These are phyloP conservation scores for Coenobita brevimanus DNA, from an alignment of 1,140 invertebrate species.

Conservation along the genomic window DNA sequence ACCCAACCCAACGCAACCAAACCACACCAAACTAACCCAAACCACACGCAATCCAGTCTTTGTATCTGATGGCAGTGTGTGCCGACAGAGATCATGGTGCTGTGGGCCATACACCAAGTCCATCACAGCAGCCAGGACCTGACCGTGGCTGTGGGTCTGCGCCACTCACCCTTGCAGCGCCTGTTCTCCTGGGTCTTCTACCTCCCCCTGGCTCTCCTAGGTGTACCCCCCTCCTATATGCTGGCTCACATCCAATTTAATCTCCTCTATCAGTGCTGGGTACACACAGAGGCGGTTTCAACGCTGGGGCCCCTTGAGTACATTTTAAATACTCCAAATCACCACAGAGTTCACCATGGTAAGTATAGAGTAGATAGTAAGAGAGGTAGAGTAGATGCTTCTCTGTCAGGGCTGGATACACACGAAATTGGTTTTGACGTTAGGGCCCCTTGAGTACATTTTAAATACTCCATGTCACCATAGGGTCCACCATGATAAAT, in stretches of 20 bases:
- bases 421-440: constrained; percentile 83
- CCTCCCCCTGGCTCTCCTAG: constrained; percentile 84
- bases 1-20: no score
- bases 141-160: constrained; percentile 89
- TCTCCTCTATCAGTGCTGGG: constrained; percentile 93
- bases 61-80: no score
- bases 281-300: constrained; percentile 88
- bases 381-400: no score
- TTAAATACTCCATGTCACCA: constrained; percentile 93
- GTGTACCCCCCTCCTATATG: constrained; percentile 87
- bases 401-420: no score
- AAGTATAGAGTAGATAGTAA: no score
- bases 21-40: no score
- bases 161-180: constrained; percentile 87
- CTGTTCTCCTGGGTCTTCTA: constrained; percentile 90
- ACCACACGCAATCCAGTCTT: no score
- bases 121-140: constrained; percentile 97
- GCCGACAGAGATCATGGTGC: constrained; percentile 83
- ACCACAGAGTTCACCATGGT: constrained; percentile 91
- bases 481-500: constrained; percentile 85
- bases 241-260: constrained; percentile 90
- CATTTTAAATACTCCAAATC: constrained; percentile 90
- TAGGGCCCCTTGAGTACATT: constrained; percentile 88
- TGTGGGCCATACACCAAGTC: constrained; percentile 96
- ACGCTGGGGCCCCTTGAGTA: constrained; percentile 87